Base-by-base conservation (phyloP, 2,113 vertebrate species). In the Miniopterus natalensis region DNA sequence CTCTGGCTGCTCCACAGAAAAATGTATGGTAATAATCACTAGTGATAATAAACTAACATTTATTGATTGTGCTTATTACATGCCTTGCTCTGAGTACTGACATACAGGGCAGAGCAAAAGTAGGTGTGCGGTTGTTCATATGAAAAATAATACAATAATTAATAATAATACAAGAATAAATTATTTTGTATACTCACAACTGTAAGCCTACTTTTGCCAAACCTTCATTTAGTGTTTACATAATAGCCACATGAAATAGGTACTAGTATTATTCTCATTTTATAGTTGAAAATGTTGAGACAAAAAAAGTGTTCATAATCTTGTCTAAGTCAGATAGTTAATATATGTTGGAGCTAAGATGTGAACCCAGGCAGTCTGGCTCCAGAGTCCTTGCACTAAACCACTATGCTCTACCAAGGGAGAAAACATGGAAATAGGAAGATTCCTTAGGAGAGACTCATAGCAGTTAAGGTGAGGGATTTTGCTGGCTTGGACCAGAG, bases 21-120 rank as follows among this genome's bases (percentile, higher is more conserved):
- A 96, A 97, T 95, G 90, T 66, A 71, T 73, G 55, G 84, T 88
- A 94, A 95, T 95, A 92, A 92, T 74, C 89, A 90, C 79, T 97
- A 96, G 95, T 93, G 93, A 95, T 95, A 95, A 95, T 77, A 92
- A 92, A 59, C 65, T 87, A 95, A 95, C 92, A 92, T 74, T 95
- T 96, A 97, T 78, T 92, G 95, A 97, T 95, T 88, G 61, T 59
- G 36, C 49, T 92, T 92, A 94, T 81, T 79, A 81, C 31, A 75
- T 25, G 63, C 79, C 73, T 81, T 95, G 65, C 75, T 94, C 25
- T 81, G 80, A 90, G 65, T 71, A 53, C 53, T 70, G 92, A 71
- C 9, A 29, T 90, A 77, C 73, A 75, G 29, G 27, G 45, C 23
- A 25, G 47, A 15, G 45, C 17, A 75, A 49, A 29, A 49, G 25